Base-by-base conservation (phyloP, 2,113 vertebrate genomes). In the Rhombomys opimus region DNA sequence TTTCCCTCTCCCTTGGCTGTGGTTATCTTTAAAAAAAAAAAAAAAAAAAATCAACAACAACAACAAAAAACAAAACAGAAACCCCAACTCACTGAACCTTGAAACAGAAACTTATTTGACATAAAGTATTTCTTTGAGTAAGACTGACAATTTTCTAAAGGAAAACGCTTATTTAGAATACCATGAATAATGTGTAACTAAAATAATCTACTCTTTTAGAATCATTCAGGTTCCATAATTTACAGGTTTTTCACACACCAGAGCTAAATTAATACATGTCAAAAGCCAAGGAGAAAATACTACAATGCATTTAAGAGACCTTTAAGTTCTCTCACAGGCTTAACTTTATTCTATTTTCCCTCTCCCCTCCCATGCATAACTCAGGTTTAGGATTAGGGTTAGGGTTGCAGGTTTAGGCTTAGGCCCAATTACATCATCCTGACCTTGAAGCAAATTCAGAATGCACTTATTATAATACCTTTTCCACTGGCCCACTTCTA, bases 401-500 rank as follows among this genome's bases (percentile, higher is more conserved):
- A 73, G n/a, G 72, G 7, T 30, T 20, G 75, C 87, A 27, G 57
- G 20, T 52, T 94, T 65, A 90, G 90, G 76, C 85, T 78, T 52
- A 89, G 41, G 77, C 9, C 65, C 59, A 95, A 92, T 63, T 59
- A 94, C 32, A 50, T 84, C 89, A 96, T 92, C 54, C 73, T 95
- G 88, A 89, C 70, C 67, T 91, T 88, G 63, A 96, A 85, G 52
- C 38, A 95, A 67, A 95, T 90, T 94, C 54, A 96, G 72, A 96
- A 96, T 93, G 94, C 77, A 91, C 76, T 93, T 97, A 54, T 70
- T 70, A 93, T 87, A 95, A 96, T 95, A 97, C 81, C 88, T 95
- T 97, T 94, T 57, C 95, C 8, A 97, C 50, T 95, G 89, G 72
- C 89, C 23, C 65, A 94, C 65, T 94, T 97, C 91, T 95, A 96